phyloP scores from a whole-genome alignment of 1,140 invertebrate genomes.

The Drosophila dunni region DNA sequence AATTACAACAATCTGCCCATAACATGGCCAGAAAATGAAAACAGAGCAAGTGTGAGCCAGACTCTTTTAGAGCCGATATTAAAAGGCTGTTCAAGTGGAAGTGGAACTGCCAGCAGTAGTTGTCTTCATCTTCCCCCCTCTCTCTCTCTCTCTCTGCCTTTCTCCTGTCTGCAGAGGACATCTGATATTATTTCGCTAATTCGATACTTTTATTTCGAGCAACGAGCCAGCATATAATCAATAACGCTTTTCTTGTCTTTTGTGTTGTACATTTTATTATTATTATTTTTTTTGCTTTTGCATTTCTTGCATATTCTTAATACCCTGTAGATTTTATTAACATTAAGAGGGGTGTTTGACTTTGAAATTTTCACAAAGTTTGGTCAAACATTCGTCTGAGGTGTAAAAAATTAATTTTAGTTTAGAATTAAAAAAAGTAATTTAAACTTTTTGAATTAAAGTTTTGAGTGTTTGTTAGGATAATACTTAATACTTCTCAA shows the following conservation, averaged over 20 bases:
- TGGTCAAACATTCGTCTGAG: too few species aligned
- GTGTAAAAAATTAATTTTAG: background rate
- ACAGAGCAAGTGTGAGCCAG: conserved; percentile 2
- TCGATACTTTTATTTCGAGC: conserved; percentile 80
- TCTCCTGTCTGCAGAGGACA: conserved; percentile 46
- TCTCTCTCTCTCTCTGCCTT: background rate
- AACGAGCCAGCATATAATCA: conserved; percentile 37
- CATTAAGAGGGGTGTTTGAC: conserved; percentile 32
- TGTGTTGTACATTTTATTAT: conserved; percentile 35
- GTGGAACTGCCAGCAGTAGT: conserved; percentile 33
- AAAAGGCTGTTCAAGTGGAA: conserved; percentile 73
- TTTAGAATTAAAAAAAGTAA: too few species aligned
- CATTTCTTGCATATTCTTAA: conserved; percentile 62
- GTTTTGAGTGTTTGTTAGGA: too few species aligned
- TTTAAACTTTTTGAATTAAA: too few species aligned
- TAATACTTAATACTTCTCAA: too few species aligned
- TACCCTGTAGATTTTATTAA: conserved; percentile 51
- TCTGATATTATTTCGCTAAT: conserved; percentile 83
- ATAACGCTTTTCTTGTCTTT: conserved; percentile 46
- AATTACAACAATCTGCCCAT: conserved; percentile 59
- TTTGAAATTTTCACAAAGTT: background rate
- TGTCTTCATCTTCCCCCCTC: background rate
- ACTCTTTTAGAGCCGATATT: background rate
- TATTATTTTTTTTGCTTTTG: conserved; percentile 18
- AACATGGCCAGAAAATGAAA: conserved; percentile 12